These are phyloP conservation scores for Staurois parvus DNA, from an alignment of 2,797 vertebrate genomes.

Conservation along the genomic window DNA sequence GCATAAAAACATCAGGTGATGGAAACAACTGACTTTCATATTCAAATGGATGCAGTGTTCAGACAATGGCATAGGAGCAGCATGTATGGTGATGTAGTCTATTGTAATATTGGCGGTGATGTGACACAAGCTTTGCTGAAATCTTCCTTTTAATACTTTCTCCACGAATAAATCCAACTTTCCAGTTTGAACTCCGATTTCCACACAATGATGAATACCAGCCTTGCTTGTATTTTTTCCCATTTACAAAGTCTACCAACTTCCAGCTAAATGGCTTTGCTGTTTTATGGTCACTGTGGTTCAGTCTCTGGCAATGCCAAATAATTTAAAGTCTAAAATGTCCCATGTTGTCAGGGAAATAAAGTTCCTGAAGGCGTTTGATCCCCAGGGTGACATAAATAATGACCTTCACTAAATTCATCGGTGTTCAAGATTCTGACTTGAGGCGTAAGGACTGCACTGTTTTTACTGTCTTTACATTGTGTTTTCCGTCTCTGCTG, in stretches of 20 bases:
- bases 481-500: constrained; percentile 72
- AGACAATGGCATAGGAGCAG: constrained; percentile 40
- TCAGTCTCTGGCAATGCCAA: constrained; percentile 2
- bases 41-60: neutral
- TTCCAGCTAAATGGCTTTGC: constrained; percentile 5
- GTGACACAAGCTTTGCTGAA: constrained; percentile 27
- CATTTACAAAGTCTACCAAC: constrained; percentile 9
- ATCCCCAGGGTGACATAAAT: neutral
- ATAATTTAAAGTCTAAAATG: constrained; percentile 39
- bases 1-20: neutral
- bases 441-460: constrained; percentile 75
- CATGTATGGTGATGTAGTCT: constrained; percentile 20
- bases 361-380: neutral
- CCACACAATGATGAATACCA: neutral
- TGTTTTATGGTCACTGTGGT: constrained; percentile 6
- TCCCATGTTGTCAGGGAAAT: constrained; percentile 7
- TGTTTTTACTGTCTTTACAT: constrained; percentile 79
- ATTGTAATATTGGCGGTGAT: constrained; percentile 37
- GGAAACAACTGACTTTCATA: constrained; percentile 29
- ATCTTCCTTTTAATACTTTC: constrained; percentile 13
- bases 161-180: neutral
- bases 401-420: constrained; percentile 6
- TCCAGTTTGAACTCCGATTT: neutral
- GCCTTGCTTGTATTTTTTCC: neutral
- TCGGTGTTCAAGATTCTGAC: constrained; percentile 73